Base-by-base conservation (phyloP, 2,113 vertebrate genomes). In the Cyprinus carpio region DNA sequence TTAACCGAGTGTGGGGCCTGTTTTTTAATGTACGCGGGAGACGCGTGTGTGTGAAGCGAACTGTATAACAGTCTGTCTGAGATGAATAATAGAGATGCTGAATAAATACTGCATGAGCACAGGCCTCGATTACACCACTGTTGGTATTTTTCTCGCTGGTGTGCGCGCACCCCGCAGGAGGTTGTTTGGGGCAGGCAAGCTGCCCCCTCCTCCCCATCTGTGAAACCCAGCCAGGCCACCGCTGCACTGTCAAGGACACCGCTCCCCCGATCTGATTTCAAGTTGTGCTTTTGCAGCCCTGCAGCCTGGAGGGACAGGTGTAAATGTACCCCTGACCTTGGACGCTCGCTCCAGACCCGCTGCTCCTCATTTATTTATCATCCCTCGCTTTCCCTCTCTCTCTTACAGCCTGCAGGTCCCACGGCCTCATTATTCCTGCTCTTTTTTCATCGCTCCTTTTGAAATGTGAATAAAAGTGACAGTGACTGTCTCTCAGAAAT, bases 271-370 rank as follows among this genome's bases (percentile, higher is more conserved):
- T 92, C 87, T 85, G 85, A 91, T 92, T 92, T 87, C 90, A 91
- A 83, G 86, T 91, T 92, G 92, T 89, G 90, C 90, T 88, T 91
- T 92, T 91, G 54, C 92, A 91, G 92, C 86, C 83, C 62, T 75
- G 78, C 91, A 91, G 90, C 95, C 93, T 95, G 94, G 90, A 94
- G 95, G 92, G 94, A 94, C 93, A 93, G 92, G 91, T 92, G 90
- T 92, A 93, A 94, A 94, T 93, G 93, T 92, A 91, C 87, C 89
- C 67, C 67, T 92, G 93, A 93, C 95, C 94, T 95, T 95, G 92
- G 92, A 67, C 87, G 87, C 89, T 49, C 82, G 82, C 75, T 31
- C 83, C 85, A 78, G 86, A 69, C 79, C 87, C 74, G 81, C 88
- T 92, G 89, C 91, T 92, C 90, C 88, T 94, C 87, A 92, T 93